Base-by-base conservation (phyloP, 2,888 invertebrate species). In the Acanthosepion pharaonis region DNA sequence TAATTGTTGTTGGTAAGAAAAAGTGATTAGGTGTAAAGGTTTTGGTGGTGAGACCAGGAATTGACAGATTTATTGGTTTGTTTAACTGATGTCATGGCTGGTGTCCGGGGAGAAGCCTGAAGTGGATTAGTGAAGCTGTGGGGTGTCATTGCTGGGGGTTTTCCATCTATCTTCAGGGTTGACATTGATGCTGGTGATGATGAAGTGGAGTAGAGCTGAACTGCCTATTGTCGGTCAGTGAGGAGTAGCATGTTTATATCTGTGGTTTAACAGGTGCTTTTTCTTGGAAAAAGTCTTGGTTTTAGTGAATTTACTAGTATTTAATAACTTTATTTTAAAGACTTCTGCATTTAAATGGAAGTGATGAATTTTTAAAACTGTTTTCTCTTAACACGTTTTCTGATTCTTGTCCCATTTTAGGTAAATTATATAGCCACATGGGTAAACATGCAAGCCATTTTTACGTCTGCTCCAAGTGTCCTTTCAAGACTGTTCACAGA, bases 341-440 rank as follows among this genome's bases (percentile, higher is more conserved):
- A n/a, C 20, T 25, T 42, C 6, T 53, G 9, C 33, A 51, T 25
- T 51, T 23, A 25, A 28, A 48, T 53, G 11, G 48, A 53, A n/a
- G 28, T 25, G n/a, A 42, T 53, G 49, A 94, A 94, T 64, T 59
- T 59, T 55, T 20, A 64, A 64, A 64, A 5, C 48, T 4, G 4
- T 59, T 59, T 78, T 93, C 6, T 28, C 5, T 51, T 51, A 15
- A 51, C 28, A 51, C 20, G 48, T 93, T 91, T 91, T 51, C 5
- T 94, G n/a, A 92, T 94, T 49, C 51, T 49, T 51, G 28, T 28
- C 9, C 28, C n/a, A n/a, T 95, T 95, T 4, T 55, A 55, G 97
- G 97, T 94, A 97, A 97, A 95, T 95, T 97, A 93, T 97, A 97
- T 95, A 97, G 97, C 42, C 97, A 97, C 95, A 97, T 97, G 97